Conservation (phyloP, 1,140 invertebrate species). For the Philopotamus ludificatus region DNA sequence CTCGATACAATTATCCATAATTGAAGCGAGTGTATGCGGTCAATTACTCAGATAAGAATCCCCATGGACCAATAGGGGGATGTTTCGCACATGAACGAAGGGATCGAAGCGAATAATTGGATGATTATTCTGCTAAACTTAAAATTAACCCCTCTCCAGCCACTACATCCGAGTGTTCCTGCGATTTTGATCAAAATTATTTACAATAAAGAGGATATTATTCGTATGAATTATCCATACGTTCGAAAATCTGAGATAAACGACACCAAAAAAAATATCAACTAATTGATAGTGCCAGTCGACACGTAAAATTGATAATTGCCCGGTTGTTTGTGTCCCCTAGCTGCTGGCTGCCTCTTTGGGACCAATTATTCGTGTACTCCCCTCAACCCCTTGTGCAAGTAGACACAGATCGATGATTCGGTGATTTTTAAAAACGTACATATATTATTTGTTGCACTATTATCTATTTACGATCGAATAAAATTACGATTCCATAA, state of each 20-base stretch:
- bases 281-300: slow-evolving; percentile 7
- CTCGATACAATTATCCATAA: not conserved
- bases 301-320: slow-evolving; percentile 31
- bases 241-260: no score
- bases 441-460: no score
- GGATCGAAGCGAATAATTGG: slow-evolving; percentile 23
- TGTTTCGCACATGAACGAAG: not conserved
- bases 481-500: no score
- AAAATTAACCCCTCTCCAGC: not conserved
- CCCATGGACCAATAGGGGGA: not conserved
- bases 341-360: not conserved
- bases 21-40: slow-evolving; percentile 1
- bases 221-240: no score
- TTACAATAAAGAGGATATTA: no score
- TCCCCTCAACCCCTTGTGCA: no score
- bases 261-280: no score
- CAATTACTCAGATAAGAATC: slow-evolving; percentile 11
- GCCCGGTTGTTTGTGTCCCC: slow-evolving; percentile 16
- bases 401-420: no score
- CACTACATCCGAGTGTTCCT: no score
- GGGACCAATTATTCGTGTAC: slow-evolving; percentile 24
- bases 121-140: slow-evolving; percentile 24
- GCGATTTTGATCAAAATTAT: no score
- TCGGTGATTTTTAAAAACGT: no score
- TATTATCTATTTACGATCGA: no score